Conservation (phyloP, 2,888 invertebrate genomes). For the Agrochola lychnidis region DNA sequence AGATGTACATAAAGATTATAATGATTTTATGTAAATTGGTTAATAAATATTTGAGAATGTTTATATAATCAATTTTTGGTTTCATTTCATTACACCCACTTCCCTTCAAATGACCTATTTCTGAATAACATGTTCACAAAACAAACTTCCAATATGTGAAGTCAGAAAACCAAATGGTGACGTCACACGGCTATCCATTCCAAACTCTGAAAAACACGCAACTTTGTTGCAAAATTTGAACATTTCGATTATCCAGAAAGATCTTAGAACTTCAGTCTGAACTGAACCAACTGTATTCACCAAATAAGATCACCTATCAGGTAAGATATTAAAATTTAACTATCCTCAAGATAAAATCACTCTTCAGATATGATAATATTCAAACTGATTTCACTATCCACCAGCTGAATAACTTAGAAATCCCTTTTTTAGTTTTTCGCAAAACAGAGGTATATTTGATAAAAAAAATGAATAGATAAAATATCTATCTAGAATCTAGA, state of each 20-base stretch:
- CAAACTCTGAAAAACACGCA: not conserved
- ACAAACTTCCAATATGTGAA: too few relatives aligned
- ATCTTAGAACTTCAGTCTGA: not conserved
- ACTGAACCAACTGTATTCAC: too few relatives aligned
- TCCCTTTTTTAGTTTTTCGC: too few relatives aligned
- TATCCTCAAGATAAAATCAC: not conserved
- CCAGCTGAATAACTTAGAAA: too few relatives aligned
- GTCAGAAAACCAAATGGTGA: not conserved
- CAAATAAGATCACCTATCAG: too few relatives aligned
- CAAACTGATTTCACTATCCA: too few relatives aligned
- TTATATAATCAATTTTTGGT: constrained; percentile 87
- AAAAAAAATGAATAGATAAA: too few relatives aligned
- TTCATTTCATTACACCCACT: constrained; percentile 67
- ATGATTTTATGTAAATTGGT: constrained; percentile 91
- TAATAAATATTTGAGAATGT: constrained; percentile 91
- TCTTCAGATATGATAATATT: not conserved
- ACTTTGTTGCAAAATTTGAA: not conserved
- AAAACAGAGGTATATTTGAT: too few relatives aligned
- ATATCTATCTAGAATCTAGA: too few relatives aligned
- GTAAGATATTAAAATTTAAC: not conserved
- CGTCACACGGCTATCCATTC: not conserved
- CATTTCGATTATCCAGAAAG: not conserved
- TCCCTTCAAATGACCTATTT: not conserved
- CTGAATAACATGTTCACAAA: not conserved
- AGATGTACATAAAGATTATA: constrained; percentile 89